Evolutionary conservation across 1,140 invertebrate genomes (phyloP), one percentile per base, ranked within the genome.

Genomic region (Cardiocondyla obscurior): DNA sequence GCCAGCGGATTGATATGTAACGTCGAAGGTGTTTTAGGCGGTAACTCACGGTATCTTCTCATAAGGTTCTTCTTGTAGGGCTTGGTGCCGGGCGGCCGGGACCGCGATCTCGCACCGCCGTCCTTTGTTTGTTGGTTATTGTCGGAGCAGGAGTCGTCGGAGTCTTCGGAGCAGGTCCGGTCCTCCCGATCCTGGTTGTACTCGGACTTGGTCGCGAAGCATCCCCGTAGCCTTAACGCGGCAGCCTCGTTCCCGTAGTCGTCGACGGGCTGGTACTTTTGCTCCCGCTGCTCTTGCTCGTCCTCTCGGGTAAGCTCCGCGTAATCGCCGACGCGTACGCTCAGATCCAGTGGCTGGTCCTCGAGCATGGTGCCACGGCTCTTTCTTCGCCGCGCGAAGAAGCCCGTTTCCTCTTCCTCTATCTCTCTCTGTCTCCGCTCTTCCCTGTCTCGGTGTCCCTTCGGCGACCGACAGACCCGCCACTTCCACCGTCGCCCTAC

Each of bases 21-120:
- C 7, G 22, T 22, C 33, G 33, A 42, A n/a, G n/a, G n/a, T n/a
- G n/a, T n/a, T 62, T 25, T 6, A 42, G 58, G 14, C 42, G 12
- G 14, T n/a, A 14, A 22, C 97, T 98, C 96, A 98, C 97, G 96
- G 94, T 97, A 98, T 95, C 97, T 95, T 94, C 97, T 97, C 95
- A 98, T 97, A 88, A 98, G 95, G 91, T 96, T 97, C 93, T 98
- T 98, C 94, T 98, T 98, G 95, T 97, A 98, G 25, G 97, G 97
- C 90, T 97, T 97, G 73, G 95, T 96, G 84, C 96, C 93, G 3
- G 93, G 93, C 6, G 92, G 92, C 28, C 93, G 90, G 19, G 92
- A 89, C 8, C 93, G 89, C 42, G 90, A 89, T 67, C 92, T 92
- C 64, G 74, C 90, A 6, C 70, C 85, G 12, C 84, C 91, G 76